These are phyloP conservation scores for Archivesica marissinica DNA, from an alignment of 1,140 invertebrate species.

Conservation along the genomic window DNA sequence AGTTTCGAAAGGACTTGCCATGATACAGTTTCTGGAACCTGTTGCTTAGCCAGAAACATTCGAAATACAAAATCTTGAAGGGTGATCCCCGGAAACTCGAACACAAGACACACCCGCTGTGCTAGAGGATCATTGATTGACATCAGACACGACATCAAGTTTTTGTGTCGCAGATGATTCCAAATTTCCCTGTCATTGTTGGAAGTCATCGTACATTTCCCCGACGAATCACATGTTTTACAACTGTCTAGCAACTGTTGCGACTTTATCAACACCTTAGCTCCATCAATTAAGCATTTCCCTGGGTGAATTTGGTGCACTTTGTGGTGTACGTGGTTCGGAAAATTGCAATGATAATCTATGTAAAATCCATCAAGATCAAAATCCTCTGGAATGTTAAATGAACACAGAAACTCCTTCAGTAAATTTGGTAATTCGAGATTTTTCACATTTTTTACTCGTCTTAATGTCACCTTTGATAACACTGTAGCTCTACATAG, in stretches of 20 bases:
- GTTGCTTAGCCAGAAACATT: slow-evolving; percentile 59
- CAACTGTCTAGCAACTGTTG: slow-evolving; percentile 62
- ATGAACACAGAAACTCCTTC: slow-evolving; percentile 68
- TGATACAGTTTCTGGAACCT: slow-evolving; percentile 66
- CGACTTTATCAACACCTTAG: slow-evolving; percentile 71
- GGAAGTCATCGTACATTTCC: slow-evolving; percentile 56
- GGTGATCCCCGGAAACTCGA: slow-evolving; percentile 72
- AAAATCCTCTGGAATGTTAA: slow-evolving; percentile 71
- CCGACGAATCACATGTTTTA: slow-evolving; percentile 62
- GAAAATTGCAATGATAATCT: slow-evolving; percentile 75
- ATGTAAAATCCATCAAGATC: slow-evolving; percentile 68
- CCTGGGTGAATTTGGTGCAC: slow-evolving; percentile 74
- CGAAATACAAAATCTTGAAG: slow-evolving; percentile 69
- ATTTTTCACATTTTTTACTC: slow-evolving; percentile 65
- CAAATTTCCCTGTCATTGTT: slow-evolving; percentile 68
- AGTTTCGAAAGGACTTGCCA: slow-evolving; percentile 70
- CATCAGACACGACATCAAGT: slow-evolving; percentile 70
- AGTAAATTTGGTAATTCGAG: slow-evolving; percentile 70
- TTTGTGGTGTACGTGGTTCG: slow-evolving; percentile 74
- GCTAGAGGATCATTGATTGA: slow-evolving; percentile 52
- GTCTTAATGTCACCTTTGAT: slow-evolving; percentile 61
- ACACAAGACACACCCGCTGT: slow-evolving; percentile 64
- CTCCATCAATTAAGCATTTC: slow-evolving; percentile 67
- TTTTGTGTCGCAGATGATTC: slow-evolving; percentile 65
- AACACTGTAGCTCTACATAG: slow-evolving; percentile 67